Percentiles rank a stretch among this genome's conserved stretches.
phyloP scores from a whole-genome alignment of 2,797 vertebrate genomes.

The Syndactyla subalaris region DNA sequence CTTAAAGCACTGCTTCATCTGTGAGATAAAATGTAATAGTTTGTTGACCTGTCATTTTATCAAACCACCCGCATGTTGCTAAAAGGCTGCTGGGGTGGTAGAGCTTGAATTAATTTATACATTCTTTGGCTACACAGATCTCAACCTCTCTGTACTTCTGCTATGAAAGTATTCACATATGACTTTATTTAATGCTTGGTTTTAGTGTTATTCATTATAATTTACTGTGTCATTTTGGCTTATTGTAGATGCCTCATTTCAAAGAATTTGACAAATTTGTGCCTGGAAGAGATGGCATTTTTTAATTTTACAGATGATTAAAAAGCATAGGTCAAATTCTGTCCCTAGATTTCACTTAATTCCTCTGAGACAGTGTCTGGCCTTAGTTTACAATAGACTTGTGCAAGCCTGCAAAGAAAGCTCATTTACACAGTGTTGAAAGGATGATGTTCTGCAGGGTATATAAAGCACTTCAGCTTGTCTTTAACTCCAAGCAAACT shows the following conservation, averaged over 20 bases:
- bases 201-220: constrained; percentile 1
- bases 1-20: not conserved
- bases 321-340: not conserved
- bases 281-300: not conserved
- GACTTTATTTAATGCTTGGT: not conserved
- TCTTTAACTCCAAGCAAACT: not conserved
- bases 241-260: not conserved
- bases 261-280: not conserved
- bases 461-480: not conserved
- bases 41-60: not conserved
- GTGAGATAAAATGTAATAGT: not conserved
- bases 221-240: not conserved
- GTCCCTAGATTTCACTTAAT: not conserved
- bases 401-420: not conserved
- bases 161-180: not conserved
- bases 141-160: not conserved
- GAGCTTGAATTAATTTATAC: not conserved
- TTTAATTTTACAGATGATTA: constrained; percentile 41
- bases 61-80: not conserved
- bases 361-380: not conserved
- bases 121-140: not conserved
- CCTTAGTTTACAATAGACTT: not conserved
- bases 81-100: not conserved
- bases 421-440: constrained; percentile 34
- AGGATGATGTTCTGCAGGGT: not conserved